Evolutionary conservation across 2,888 invertebrate species (phyloP).

Genomic region (Drosophila gaucha): DNA sequence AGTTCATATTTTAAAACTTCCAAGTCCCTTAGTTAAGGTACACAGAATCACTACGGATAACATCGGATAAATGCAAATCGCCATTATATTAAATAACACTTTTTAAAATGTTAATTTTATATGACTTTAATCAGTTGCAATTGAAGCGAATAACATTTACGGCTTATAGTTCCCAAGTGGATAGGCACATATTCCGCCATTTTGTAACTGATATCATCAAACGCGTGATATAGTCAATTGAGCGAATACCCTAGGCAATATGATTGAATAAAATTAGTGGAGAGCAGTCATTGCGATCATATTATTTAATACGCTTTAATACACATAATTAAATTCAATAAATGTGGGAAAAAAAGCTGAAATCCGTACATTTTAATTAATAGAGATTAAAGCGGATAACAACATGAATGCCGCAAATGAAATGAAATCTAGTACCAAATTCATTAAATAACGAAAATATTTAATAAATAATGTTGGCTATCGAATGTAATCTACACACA

Average conservation of each 20-base stretch:
- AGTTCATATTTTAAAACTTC: not conserved
- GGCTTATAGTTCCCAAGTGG: not conserved
- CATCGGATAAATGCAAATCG: not conserved
- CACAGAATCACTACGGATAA: no score
- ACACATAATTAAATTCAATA: constrained; percentile 23
- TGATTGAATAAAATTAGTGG: no score
- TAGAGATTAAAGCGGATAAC: constrained; percentile 10
- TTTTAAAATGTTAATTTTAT: not conserved
- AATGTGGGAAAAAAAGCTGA: not conserved
- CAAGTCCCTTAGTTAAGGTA: not conserved
- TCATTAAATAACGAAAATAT: constrained; percentile 18
- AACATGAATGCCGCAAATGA: constrained; percentile 9
- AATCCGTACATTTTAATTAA: constrained; percentile 19
- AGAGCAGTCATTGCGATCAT: not conserved
- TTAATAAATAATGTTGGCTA: constrained; percentile 15
- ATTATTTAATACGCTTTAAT: constrained; percentile 10
- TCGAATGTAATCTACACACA: constrained; percentile 19
- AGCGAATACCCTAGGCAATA: not conserved
- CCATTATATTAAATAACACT: not conserved
- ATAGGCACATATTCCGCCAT: constrained; percentile 2
- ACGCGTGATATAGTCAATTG: not conserved
- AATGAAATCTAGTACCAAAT: constrained; percentile 25
- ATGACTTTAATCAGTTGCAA: not conserved
- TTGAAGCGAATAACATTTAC: not conserved
- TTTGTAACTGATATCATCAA: constrained; percentile 14